phyloP scores from a whole-genome alignment of 2,888 invertebrate species.

The Nemurella pictetii region DNA sequence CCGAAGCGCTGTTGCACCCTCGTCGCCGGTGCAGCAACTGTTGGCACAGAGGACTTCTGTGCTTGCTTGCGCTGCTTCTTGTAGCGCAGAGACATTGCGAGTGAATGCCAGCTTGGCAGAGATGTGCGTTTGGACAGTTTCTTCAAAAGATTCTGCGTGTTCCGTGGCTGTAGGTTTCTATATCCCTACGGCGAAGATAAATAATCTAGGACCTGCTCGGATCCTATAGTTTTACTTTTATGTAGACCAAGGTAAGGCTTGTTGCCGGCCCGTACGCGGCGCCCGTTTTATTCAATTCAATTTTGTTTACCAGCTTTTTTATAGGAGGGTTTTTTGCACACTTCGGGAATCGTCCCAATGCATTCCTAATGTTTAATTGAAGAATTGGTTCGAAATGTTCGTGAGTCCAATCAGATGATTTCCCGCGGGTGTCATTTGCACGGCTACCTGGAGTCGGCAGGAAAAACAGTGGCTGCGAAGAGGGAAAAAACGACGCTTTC shows the following conservation, averaged over 20 bases:
- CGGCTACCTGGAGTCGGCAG: slow-evolving; percentile 37
- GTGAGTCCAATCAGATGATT: slow-evolving; percentile 48
- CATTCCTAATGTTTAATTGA: slow-evolving; percentile 37
- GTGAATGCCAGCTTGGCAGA: background rate
- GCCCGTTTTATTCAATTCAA: background rate
- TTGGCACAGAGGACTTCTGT: background rate
- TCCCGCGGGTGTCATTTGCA: slow-evolving; percentile 47
- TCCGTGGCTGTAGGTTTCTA: no score
- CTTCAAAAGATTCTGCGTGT: no score
- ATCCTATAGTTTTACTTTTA: no score
- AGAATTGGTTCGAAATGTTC: slow-evolving; percentile 36
- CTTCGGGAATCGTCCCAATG: background rate
- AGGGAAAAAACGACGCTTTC: background rate
- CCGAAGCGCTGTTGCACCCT: background rate
- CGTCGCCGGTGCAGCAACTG: background rate
- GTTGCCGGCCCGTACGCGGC: background rate
- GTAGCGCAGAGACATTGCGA: background rate
- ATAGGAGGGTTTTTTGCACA: background rate
- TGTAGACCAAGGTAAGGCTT: background rate
- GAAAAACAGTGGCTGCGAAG: background rate
- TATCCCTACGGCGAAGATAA: no score
- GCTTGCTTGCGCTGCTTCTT: background rate
- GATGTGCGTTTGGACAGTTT: no score
- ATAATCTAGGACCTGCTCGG: no score
- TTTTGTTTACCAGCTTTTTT: background rate